Evolutionary conservation across 2,113 vertebrate genomes (phyloP), one percentile per base, ranked within the genome.

Genomic region (Xiphophorus maculatus): DNA sequence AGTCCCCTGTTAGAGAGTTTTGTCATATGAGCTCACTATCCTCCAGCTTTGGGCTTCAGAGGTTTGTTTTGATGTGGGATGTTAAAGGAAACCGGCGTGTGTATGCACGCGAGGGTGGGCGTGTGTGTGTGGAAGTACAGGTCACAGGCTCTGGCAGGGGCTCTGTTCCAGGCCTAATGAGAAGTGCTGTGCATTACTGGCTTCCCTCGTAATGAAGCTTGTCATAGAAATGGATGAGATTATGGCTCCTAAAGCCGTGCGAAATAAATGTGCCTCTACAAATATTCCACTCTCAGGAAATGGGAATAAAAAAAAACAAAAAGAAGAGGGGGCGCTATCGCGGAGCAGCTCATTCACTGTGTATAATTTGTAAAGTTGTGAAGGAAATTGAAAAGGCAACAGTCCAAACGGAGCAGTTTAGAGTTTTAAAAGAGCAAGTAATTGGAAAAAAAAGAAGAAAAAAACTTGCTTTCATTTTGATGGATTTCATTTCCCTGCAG

Each of bases 151-250:
- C 84, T 77, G 88, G 84, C 87, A 62, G 79, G 84, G 84, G 85
- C 86, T 91, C 86, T 88, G 87, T 90, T 89, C 88, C 85, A 88
- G 89, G 80, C 83, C 91, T 92, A 92, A 94, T 93, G 92, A 93
- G 91, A 82, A 86, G 87, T 90, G 90, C 91, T 91, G 93, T 90
- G 93, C 92, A 90, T 94, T 93, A 93, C 89, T 86, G 90, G 92
- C 82, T 90, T 89, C 83, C 84, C 88, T 87, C 90, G 80, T 94
- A 94, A 94, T 94, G 94, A 94, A 94, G 92, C 91, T 93, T 94
- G 94, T 95, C 94, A 93, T 87, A 77, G 90, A 95, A 92, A 95
- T 92, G 90, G 90, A 94, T 94, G 91, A 92, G 92, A 94, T 94
- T 93, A 92, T 92, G 85, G 90, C 85, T 89, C 88, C 86, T 81